phyloP scores from a whole-genome alignment of 2,888 invertebrate species.

The Gymnosoma rotundatum region DNA sequence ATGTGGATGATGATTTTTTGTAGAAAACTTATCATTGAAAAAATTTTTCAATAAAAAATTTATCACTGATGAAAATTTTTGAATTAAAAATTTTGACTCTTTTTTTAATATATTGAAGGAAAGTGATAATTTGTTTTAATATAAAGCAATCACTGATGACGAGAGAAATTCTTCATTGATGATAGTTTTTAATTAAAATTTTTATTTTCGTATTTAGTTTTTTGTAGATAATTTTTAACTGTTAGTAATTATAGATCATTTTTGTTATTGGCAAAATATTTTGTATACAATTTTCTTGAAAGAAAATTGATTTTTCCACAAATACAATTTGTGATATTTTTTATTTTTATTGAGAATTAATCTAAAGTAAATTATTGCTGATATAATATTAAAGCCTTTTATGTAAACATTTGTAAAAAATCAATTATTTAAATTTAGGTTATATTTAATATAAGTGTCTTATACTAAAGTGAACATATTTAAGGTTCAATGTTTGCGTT shows the following conservation, averaged over 20 bases:
- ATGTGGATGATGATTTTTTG: neutral
- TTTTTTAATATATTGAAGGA: too few relatives aligned
- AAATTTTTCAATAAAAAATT: neutral
- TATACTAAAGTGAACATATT: too few relatives aligned
- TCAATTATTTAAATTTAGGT: too few relatives aligned
- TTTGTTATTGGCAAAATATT: too few relatives aligned
- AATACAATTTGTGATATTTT: too few relatives aligned
- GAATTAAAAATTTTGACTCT: neutral
- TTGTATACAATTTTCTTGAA: neutral
- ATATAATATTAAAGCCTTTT: too few relatives aligned
- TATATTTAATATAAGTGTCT: too few relatives aligned
- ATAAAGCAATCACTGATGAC: neutral
- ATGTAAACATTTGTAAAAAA: too few relatives aligned
- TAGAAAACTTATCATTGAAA: neutral
- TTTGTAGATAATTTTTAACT: neutral
- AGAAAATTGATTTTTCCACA: too few relatives aligned
- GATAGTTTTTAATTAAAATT: neutral
- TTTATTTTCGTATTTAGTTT: neutral
- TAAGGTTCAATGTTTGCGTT: neutral
- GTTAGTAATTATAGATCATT: neutral
- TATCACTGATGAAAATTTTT: neutral
- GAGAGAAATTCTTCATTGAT: neutral
- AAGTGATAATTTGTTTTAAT: neutral
- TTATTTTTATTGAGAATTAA: too few relatives aligned
- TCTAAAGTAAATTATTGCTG: too few relatives aligned